Percentiles rank a stretch among this genome's conserved stretches.
Conservation (phyloP, 2,797 vertebrate genomes). For the Eulemur albifrons region DNA sequence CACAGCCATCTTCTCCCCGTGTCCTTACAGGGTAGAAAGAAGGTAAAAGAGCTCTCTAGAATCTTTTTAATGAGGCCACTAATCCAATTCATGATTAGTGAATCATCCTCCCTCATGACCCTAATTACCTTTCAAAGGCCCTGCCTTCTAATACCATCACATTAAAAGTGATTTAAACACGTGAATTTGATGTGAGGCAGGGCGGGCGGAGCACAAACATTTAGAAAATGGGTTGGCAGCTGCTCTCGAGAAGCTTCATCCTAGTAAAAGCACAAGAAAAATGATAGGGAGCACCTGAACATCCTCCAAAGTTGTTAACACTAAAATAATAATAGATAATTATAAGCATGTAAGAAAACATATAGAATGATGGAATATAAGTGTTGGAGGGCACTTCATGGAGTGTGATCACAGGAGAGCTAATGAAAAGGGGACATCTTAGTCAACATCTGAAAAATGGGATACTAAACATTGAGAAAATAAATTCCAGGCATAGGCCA, state of each 20-base stretch:
- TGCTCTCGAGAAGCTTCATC: background rate
- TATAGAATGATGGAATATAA: background rate
- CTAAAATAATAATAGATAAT: background rate
- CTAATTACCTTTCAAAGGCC: background rate
- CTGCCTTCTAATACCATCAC: background rate
- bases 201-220: background rate
- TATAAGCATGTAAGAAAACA: background rate
- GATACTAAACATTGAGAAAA: background rate
- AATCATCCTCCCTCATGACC: background rate
- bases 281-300: background rate
- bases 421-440: background rate
- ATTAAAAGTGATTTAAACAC: background rate
- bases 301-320: background rate
- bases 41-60: background rate
- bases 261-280: background rate
- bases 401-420: background rate
- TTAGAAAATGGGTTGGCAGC: background rate
- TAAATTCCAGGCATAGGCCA: background rate
- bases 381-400: background rate
- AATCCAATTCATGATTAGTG: background rate
- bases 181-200: too few species aligned
- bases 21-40: background rate
- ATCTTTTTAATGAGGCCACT: background rate
- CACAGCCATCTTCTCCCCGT: background rate
- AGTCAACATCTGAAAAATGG: background rate